Conservation (phyloP, 1,140 invertebrate genomes). For the Chironomus striatipennis region DNA sequence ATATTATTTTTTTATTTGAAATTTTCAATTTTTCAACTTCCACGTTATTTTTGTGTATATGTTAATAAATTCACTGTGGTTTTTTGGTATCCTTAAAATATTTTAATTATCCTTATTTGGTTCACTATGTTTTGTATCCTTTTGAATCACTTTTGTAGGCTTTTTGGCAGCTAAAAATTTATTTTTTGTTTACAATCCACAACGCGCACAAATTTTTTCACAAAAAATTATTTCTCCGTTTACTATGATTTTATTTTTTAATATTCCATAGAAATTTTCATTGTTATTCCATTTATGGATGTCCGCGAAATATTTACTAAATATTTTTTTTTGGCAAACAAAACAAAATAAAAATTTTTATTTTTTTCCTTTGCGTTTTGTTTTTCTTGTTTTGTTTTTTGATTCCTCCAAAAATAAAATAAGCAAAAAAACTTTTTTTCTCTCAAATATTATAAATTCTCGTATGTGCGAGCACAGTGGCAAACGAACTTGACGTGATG, state of each 20-base stretch:
- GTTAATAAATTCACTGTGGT: not conserved
- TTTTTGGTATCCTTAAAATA: not conserved
- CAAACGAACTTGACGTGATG: slow-evolving; percentile 16
- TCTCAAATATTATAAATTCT: not conserved
- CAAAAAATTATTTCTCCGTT: too few species aligned
- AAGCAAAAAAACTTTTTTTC: not conserved
- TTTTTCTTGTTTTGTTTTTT: not conserved
- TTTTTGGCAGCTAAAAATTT: too few species aligned
- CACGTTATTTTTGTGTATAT: not conserved
- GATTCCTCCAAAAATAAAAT: too few species aligned
- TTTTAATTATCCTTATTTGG: not conserved
- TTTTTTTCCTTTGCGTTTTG: not conserved
- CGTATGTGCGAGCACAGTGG: slow-evolving; percentile 12
- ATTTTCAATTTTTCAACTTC: not conserved
- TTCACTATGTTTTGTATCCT: not conserved
- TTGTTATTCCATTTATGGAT: too few species aligned
- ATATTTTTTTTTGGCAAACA: not conserved
- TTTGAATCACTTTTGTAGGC: not conserved
- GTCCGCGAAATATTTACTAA: too few species aligned
- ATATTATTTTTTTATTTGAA: not conserved
- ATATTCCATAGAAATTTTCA: too few species aligned
- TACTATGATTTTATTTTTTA: too few species aligned
- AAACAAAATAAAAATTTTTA: not conserved
- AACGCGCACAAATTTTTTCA: too few species aligned
- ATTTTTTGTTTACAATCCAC: too few species aligned